A percentile compares a stretch with the other conserved stretches of the same genome.
Evolutionary conservation across 2,888 invertebrate genomes (phyloP).

Genomic region (Entomobrya multifasciata): DNA sequence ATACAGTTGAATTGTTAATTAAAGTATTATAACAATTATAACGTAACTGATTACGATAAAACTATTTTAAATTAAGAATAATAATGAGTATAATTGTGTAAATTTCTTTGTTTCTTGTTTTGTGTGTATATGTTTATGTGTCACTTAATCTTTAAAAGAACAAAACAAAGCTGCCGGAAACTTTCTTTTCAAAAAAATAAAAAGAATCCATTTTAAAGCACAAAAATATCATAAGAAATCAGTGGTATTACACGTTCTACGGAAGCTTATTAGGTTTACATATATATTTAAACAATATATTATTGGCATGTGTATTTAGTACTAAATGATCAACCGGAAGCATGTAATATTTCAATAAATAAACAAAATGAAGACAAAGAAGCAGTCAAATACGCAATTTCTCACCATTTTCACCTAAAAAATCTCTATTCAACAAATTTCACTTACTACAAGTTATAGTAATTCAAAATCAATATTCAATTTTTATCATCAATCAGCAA

Average conservation of each 20-base stretch:
- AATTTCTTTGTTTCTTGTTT: conserved; percentile 38
- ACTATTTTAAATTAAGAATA: conserved; percentile 21
- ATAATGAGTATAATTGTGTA: conserved; percentile 49
- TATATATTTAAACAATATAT: conserved; percentile 12
- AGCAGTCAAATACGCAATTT: too few species aligned
- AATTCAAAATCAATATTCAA: too few species aligned
- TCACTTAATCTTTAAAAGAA: conserved; percentile 18
- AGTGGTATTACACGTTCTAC: background rate
- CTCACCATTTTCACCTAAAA: too few species aligned
- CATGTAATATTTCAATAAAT: too few species aligned
- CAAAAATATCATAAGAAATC: conserved; percentile 22
- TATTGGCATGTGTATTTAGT: conserved; percentile 22
- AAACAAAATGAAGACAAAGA: too few species aligned
- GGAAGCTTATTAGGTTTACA: conserved; percentile 30
- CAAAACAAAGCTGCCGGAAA: conserved; percentile 39
- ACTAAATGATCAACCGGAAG: background rate
- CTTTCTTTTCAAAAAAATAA: background rate
- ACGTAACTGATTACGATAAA: too few species aligned
- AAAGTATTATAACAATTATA: background rate
- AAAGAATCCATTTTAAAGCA: conserved; percentile 38
- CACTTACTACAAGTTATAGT: too few species aligned
- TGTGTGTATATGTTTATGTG: background rate
- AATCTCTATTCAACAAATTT: too few species aligned
- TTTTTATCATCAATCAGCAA: too few species aligned
- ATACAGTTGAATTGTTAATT: conserved; percentile 24